Evolutionary conservation across 2,797 vertebrate genomes (phyloP).

Genomic region (Lagorchestes hirsutus): DNA sequence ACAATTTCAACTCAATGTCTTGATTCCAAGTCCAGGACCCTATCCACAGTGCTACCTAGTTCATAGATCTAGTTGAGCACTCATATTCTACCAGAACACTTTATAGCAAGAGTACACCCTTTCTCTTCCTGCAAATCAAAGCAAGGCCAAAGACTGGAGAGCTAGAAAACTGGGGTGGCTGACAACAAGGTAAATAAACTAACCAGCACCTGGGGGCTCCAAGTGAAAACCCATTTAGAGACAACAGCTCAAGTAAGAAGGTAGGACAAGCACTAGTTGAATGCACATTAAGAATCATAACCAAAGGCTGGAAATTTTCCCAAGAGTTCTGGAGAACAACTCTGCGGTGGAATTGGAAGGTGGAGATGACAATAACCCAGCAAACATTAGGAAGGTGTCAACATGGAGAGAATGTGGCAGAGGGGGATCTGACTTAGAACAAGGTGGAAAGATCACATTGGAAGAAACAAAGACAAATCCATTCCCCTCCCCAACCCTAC

Average conservation of each 20-base stretch:
- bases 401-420: not conserved
- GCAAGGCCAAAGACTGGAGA: not conserved
- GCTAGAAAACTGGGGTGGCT: conserved; percentile 2
- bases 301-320: conserved; percentile 62
- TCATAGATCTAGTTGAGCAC: not conserved
- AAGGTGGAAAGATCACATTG: not conserved
- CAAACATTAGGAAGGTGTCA: conserved; percentile 34
- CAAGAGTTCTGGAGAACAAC: conserved; percentile 48
- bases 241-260: conserved; percentile 49
- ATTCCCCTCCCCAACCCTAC: too few species aligned
- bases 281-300: conserved; percentile 53
- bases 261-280: conserved; percentile 49
- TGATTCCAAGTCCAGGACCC: not conserved
- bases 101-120: not conserved
- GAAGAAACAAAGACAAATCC: not conserved
- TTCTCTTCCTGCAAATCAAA: not conserved
- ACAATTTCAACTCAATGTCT: not conserved
- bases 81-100: not conserved
- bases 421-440: conserved; percentile 17
- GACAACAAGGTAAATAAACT: conserved; percentile 48
- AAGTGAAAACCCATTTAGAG: conserved; percentile 47
- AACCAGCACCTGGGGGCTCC: conserved; percentile 8
- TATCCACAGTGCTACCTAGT: not conserved
- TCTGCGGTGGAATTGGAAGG: conserved; percentile 4
- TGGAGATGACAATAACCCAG: conserved; percentile 4